Percentiles rank a stretch among this genome's conserved stretches.
These are phyloP conservation scores for Sicus ferrugineus DNA, from an alignment of 2,888 invertebrate genomes.

Conservation along the genomic window DNA sequence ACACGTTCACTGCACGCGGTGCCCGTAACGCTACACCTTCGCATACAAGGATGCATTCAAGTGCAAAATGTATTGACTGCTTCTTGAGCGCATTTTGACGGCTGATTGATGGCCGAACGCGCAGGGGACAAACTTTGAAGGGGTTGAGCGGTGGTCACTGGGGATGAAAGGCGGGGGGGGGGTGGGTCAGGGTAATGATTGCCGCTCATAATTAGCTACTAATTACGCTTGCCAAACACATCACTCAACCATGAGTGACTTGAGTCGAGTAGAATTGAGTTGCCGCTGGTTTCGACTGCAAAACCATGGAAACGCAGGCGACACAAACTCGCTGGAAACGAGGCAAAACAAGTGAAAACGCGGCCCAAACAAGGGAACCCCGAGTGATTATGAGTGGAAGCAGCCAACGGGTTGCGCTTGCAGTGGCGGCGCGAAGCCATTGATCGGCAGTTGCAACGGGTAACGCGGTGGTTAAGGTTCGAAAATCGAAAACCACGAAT, in stretches of 20 bases:
- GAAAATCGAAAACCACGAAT: constrained; percentile 1
- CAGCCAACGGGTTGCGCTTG: constrained; percentile 12
- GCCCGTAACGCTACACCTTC: background rate
- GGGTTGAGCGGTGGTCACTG: too few relatives aligned
- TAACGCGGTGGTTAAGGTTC: constrained; percentile 18
- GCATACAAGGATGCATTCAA: constrained; percentile 8
- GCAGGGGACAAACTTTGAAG: background rate
- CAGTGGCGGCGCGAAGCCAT: constrained; percentile 7
- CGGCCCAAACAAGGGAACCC: constrained; percentile 22
- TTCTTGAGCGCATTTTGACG: background rate
- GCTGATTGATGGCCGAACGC: background rate
- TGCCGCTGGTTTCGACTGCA: background rate
- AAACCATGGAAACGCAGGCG: constrained; percentile 24
- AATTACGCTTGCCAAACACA: background rate
- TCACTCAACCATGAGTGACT: background rate
- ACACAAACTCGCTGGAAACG: constrained; percentile 14
- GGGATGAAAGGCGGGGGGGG: background rate
- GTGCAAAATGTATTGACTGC: constrained; percentile 26
- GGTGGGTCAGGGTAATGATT: background rate
- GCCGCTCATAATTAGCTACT: background rate
- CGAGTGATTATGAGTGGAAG: constrained; percentile 3
- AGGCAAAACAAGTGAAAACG: constrained; percentile 12
- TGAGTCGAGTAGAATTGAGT: background rate
- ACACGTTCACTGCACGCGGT: constrained; percentile 16
- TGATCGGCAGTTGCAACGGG: constrained; percentile 14